Evolutionary conservation across 2,113 vertebrate species (phyloP).

Genomic region (Erpornis zantholeuca): DNA sequence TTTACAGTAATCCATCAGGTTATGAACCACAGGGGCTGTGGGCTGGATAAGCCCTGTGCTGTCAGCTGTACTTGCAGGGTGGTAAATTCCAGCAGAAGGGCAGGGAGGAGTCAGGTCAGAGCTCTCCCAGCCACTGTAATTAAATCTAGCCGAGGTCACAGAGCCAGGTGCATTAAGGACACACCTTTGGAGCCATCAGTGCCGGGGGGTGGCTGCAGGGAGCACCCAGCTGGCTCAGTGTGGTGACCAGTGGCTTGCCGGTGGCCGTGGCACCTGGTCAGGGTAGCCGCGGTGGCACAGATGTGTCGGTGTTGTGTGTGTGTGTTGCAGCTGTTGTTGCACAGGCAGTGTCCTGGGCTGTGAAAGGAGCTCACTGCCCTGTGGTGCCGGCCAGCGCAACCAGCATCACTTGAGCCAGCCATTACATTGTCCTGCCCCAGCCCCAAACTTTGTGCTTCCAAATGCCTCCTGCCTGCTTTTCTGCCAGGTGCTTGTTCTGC

Average conservation of each 20-base stretch:
- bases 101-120: neutral
- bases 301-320: neutral
- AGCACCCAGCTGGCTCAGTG: fast-evolving
- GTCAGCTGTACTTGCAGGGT: neutral
- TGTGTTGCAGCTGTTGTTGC: neutral
- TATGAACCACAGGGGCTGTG: neutral
- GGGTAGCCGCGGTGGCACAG: neutral
- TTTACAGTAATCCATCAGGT: slow-evolving; percentile 1
- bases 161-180: neutral
- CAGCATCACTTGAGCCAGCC: fast-evolving
- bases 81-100: neutral
- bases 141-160: neutral
- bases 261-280: neutral
- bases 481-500: neutral
- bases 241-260: neutral
- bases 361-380: neutral
- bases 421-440: neutral
- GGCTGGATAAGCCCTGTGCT: neutral
- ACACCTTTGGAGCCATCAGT: neutral
- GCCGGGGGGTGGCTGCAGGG: fast-evolving
- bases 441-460: neutral
- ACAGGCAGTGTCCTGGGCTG: neutral
- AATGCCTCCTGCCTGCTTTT: neutral
- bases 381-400: too few species aligned
- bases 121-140: neutral